These are phyloP conservation scores for Brevipalpus yothersi DNA, from an alignment of 1,140 invertebrate species.

Conservation along the genomic window DNA sequence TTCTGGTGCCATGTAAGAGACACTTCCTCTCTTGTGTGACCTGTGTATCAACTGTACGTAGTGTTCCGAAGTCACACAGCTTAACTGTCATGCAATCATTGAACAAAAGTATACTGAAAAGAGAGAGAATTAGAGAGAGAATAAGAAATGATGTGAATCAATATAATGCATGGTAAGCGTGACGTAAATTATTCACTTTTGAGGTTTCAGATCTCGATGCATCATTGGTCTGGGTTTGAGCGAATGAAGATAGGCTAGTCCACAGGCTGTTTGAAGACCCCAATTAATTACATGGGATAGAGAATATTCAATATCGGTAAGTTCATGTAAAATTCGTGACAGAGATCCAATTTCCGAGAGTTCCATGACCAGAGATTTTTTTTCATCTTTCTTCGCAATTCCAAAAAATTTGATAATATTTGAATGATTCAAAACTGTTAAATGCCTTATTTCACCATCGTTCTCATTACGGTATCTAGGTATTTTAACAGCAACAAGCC, in stretches of 20 bases:
- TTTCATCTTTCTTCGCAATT: slow-evolving; percentile 37
- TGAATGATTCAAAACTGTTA: slow-evolving; percentile 67
- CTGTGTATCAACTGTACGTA: slow-evolving; percentile 70
- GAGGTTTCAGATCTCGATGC: slow-evolving; percentile 83
- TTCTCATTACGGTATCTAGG: slow-evolving; percentile 51
- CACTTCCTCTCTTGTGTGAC: slow-evolving; percentile 86
- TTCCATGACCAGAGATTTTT: slow-evolving; percentile 95
- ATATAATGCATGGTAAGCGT: too few relatives aligned
- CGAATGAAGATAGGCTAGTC: slow-evolving; percentile 75
- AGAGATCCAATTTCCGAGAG: slow-evolving; percentile 89
- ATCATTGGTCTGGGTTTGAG: slow-evolving; percentile 86
- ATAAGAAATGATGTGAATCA: too few relatives aligned
- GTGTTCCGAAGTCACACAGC: slow-evolving; percentile 77
- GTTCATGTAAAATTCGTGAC: slow-evolving; percentile 63
- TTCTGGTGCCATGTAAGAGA: slow-evolving; percentile 98
- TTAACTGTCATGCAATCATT: slow-evolving; percentile 65
- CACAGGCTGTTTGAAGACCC: slow-evolving; percentile 73
- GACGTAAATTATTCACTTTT: slow-evolving; percentile 35
- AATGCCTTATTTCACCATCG: slow-evolving; percentile 27
- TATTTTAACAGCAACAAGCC: slow-evolving; percentile 69
- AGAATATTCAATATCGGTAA: slow-evolving; percentile 49
- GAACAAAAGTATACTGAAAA: slow-evolving; percentile 44
- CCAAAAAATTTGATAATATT: slow-evolving; percentile 90
- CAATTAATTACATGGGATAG: slow-evolving; percentile 83
- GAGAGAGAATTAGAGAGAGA: too few relatives aligned